A percentile compares a stretch with the other conserved stretches of the same genome.
phyloP scores from a whole-genome alignment of 2,113 vertebrate genomes.

The Chamaetylas fuelleborni region DNA sequence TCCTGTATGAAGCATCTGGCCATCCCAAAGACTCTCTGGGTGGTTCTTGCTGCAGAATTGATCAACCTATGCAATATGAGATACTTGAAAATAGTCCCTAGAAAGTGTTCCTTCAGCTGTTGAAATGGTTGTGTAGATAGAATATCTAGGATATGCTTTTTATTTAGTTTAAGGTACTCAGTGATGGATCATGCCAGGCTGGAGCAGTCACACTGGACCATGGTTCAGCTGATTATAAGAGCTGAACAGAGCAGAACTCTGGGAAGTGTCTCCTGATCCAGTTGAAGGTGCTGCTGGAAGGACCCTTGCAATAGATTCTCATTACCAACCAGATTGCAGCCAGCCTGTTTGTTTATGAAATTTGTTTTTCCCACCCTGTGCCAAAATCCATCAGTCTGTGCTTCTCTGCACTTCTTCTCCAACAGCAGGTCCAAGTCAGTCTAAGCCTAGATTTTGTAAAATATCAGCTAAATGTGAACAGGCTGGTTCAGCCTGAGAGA shows the following conservation, averaged over 20 bases:
- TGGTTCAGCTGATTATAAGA: not conserved
- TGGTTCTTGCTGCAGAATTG: not conserved
- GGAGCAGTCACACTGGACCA: not conserved
- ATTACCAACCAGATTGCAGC: not conserved
- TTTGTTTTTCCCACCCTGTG: not conserved
- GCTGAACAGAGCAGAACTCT: not conserved
- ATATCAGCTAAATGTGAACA: not conserved
- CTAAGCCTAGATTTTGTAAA: not conserved
- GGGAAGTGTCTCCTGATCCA: not conserved
- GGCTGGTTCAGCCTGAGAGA: not conserved
- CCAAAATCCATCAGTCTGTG: not conserved
- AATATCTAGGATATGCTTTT: not conserved
- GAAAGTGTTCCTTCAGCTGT: not conserved
- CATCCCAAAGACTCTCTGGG: not conserved
- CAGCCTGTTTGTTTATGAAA: not conserved
- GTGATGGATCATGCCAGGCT: not conserved
- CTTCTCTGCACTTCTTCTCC: not conserved
- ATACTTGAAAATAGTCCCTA: not conserved
- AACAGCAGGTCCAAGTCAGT: not conserved
- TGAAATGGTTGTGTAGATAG: not conserved
- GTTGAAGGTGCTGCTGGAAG: not conserved
- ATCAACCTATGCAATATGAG: not conserved
- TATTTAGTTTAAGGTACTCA: not conserved
- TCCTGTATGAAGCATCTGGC: not conserved
- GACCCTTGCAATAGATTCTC: not conserved